Base-by-base conservation (phyloP, 1,140 invertebrate genomes). In the Nebria ingens region DNA sequence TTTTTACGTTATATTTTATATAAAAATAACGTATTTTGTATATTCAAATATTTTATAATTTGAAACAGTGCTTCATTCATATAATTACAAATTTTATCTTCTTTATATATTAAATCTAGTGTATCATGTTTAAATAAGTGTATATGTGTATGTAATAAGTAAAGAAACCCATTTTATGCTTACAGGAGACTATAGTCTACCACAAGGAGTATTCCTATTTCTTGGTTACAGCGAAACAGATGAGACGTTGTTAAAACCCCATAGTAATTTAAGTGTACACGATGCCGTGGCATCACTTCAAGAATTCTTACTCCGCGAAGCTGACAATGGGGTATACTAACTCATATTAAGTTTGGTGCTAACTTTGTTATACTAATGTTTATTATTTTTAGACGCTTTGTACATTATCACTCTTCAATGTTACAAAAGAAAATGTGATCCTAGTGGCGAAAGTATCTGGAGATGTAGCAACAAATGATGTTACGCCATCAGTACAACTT, bases 201-300 rank as follows among this genome's bases (percentile, higher is more conserved):
- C 84, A 11, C 81, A 85, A 68, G 90, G 91, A 17, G 83, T 92
- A 38, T 93, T 89, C 72, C 76, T 93, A 59, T 85, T 92, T 69
- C 79, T 93, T 45, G 91, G 91, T 23, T 93, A 91, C 70, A 92
- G 89, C 64, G 83, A 89, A 58, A 83, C 84, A 17, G 91, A 93
- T 68, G 89, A 93, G 71, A 63, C 61, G 34, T 80, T 81, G n/a
- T 72, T 91, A 51, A 80, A 84, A 59, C 83, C 82, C 42, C 84
- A 89, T 67, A 89, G 87, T 2, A 83, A 87, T 57, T 76, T 90
- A 19, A 84, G 84, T 2, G 82, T 89, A 23, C 80, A 87, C 65
- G 87, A 91, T 71, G 84, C 87, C 52, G 85, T 89, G 19, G 76
- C 81, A 56, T 82, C 86, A 38, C 76, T 92, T 52, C 87, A 91